Evolutionary conservation across 2,888 invertebrate species (phyloP).

Genomic region (Danaus chrysippus): DNA sequence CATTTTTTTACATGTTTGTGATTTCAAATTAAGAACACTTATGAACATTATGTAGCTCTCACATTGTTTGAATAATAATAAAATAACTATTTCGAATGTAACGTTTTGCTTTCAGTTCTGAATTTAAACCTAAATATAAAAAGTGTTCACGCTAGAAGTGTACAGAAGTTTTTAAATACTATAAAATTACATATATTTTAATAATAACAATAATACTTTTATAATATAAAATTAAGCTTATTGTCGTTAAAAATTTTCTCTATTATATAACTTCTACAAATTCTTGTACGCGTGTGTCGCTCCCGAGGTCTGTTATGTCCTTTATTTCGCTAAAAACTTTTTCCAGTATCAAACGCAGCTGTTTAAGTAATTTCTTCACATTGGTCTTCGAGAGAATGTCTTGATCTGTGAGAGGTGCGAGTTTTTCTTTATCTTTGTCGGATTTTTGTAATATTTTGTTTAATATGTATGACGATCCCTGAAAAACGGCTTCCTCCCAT

Average conservation of each 20-base stretch:
- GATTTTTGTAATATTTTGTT: conserved; percentile 81
- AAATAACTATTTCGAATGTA: too few relatives aligned
- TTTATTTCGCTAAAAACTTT: conserved; percentile 51
- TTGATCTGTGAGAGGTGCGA: conserved; percentile 73
- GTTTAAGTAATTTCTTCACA: conserved; percentile 66
- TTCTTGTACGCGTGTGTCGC: conserved; percentile 57
- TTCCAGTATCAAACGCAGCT: conserved; percentile 60
- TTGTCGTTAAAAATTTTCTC: conserved; percentile 27
- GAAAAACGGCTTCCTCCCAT: conserved; percentile 89
- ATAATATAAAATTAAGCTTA: conserved; percentile 24
- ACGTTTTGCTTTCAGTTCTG: too few relatives aligned
- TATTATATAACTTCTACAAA: conserved; percentile 63
- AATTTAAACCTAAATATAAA: too few relatives aligned
- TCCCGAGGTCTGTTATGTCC: conserved; percentile 34
- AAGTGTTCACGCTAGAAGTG: too few relatives aligned
- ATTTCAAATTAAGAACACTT: too few relatives aligned
- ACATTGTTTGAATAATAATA: too few relatives aligned
- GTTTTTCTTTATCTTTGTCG: conserved; percentile 80
- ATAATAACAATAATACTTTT: conserved; percentile 7
- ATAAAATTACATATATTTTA: conserved; percentile 14
- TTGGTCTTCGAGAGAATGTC: conserved; percentile 64
- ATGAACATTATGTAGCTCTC: too few relatives aligned
- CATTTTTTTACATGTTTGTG: too few relatives aligned
- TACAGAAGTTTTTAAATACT: conserved; percentile 5
- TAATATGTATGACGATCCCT: conserved; percentile 81